Conservation (phyloP, 2,797 vertebrate species). For the Lagorchestes hirsutus region DNA sequence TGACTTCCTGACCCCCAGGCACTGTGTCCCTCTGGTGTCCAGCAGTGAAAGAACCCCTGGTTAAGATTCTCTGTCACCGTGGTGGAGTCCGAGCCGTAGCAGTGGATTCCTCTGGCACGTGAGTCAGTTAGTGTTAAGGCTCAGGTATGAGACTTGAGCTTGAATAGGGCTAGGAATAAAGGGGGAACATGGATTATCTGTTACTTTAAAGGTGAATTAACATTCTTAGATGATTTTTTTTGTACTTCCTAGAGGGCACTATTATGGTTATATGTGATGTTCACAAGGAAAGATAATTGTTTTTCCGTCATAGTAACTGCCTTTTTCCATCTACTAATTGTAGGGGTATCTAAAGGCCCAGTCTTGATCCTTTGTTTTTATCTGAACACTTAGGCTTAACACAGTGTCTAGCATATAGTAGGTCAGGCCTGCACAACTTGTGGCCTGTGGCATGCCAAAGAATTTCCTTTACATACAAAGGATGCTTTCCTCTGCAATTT, state of each 20-base stretch:
- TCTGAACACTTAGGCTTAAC: neutral
- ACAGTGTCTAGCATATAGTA: neutral
- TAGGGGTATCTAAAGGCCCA: neutral
- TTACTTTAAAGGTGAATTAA: neutral
- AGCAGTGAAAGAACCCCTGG: conserved; percentile 90
- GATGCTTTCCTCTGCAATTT: too few relatives aligned
- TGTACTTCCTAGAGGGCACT: neutral
- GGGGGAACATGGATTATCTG: neutral
- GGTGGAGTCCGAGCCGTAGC: conserved; percentile 90
- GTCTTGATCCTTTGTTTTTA: neutral
- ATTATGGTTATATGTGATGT: neutral
- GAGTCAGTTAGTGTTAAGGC: conserved; percentile 79
- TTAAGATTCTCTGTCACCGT: conserved; percentile 93
- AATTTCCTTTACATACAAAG: too few relatives aligned
- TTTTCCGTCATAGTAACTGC: neutral
- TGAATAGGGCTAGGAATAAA: neutral
- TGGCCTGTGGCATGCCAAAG: too few relatives aligned
- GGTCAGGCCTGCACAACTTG: too few relatives aligned
- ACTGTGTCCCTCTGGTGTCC: conserved; percentile 94
- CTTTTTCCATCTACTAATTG: neutral
- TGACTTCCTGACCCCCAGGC: conserved; percentile 78
- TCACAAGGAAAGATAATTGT: neutral
- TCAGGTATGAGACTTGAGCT: too few relatives aligned
- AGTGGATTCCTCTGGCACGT: conserved; percentile 92
- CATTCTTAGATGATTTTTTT: neutral